Conservation (phyloP, 2,113 vertebrate genomes). For the Heterocephalus glaber region DNA sequence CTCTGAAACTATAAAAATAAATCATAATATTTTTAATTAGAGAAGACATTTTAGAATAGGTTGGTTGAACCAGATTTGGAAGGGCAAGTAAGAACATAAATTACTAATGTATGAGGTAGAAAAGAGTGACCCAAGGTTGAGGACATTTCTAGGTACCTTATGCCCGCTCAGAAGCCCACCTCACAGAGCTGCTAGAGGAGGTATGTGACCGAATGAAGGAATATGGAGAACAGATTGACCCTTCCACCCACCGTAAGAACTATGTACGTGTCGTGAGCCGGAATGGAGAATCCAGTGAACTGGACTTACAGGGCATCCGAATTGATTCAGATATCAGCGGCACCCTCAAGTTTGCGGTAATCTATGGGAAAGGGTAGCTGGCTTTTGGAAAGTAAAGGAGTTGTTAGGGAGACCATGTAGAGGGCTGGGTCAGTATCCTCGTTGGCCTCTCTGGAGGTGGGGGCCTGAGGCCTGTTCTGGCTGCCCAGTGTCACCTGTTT, state of each 20-base stretch:
- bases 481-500: conserved; percentile 36
- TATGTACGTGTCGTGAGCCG: conserved; percentile 90
- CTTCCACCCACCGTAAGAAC: conserved; percentile 88
- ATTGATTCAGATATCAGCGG: conserved; percentile 91
- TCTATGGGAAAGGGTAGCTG: conserved; percentile 58
- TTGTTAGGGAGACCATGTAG: neutral
- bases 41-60: conserved; percentile 8
- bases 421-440: neutral
- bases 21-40: conserved; percentile 31
- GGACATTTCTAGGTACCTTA: conserved; percentile 89
- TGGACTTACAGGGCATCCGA: conserved; percentile 90
- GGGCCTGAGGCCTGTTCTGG: neutral
- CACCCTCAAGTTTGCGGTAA: conserved; percentile 93
- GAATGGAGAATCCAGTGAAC: conserved; percentile 85
- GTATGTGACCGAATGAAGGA: conserved; percentile 97
- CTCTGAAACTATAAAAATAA: neutral
- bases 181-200: conserved; percentile 94
- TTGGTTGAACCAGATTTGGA: conserved; percentile 44
- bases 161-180: conserved; percentile 93
- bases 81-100: conserved; percentile 52
- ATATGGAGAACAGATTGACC: conserved; percentile 91
- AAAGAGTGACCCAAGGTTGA: conserved; percentile 59
- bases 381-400: neutral
- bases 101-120: conserved; percentile 54
- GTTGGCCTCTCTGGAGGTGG: neutral